A percentile compares a stretch with the other conserved stretches of the same genome.
phyloP scores from a whole-genome alignment of 2,797 vertebrate genomes.

The Bryconaethiops microstoma region DNA sequence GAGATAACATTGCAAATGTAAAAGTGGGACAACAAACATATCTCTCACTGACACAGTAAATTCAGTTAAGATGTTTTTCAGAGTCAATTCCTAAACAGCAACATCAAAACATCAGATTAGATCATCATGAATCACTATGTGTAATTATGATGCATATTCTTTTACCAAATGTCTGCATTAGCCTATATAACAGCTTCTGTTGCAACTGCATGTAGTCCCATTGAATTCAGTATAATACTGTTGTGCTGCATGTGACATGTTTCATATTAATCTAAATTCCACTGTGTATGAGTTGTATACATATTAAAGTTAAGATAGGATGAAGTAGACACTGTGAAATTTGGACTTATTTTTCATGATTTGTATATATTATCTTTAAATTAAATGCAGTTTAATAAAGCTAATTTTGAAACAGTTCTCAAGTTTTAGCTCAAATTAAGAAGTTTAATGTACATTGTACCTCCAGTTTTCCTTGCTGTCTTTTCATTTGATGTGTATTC shows the following conservation, averaged over 20 bases:
- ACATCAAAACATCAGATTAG: background rate
- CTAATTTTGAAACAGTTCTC: background rate
- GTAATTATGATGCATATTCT: background rate
- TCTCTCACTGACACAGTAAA: background rate
- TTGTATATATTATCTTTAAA: background rate
- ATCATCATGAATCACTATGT: background rate
- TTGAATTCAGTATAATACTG: background rate
- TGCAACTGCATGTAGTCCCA: background rate
- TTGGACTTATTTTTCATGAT: background rate
- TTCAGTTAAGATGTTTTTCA: background rate
- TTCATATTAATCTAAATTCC: background rate
- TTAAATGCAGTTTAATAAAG: background rate
- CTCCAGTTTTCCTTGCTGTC: background rate
- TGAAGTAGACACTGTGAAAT: constrained; percentile 2
- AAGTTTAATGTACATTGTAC: background rate
- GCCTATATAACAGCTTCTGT: background rate
- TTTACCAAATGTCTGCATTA: background rate
- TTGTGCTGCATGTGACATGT: background rate
- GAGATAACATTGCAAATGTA: background rate
- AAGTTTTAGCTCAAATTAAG: background rate
- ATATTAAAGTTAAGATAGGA: background rate
- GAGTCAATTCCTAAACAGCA: background rate
- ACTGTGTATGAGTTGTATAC: background rate
- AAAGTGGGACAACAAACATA: background rate
- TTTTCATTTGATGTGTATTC: background rate